phyloP scores from a whole-genome alignment of 2,113 vertebrate genomes.

The Poecile atricapillus region DNA sequence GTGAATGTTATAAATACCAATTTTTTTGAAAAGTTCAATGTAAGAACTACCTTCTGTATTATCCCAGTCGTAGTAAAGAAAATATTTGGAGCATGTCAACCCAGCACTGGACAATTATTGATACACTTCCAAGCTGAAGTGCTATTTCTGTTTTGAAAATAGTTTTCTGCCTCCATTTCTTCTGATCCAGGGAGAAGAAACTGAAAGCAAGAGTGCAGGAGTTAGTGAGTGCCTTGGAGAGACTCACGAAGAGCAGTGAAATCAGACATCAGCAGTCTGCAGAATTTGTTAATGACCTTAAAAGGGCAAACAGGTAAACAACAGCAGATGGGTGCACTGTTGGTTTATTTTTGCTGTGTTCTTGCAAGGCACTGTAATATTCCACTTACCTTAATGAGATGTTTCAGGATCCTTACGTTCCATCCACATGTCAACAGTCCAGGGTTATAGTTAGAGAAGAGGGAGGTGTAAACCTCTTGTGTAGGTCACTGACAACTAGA shows the following conservation, averaged over 20 bases:
- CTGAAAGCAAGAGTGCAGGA: conserved; percentile 85
- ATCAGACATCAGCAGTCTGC: conserved; percentile 86
- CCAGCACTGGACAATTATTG: not conserved
- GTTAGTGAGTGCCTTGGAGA: conserved; percentile 83
- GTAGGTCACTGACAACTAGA: not conserved
- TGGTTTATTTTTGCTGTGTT: not conserved
- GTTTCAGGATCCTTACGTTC: not conserved
- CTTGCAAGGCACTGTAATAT: not conserved
- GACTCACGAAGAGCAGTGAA: conserved; percentile 87
- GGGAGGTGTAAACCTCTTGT: not conserved
- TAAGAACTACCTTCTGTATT: not conserved
- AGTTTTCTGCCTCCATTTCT: not conserved
- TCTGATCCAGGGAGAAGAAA: conserved; percentile 82
- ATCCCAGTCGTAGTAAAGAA: not conserved
- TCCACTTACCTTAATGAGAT: not conserved
- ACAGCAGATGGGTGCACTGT: not conserved
- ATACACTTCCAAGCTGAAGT: not conserved
- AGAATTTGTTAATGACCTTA: conserved; percentile 87
- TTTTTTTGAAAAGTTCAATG: not conserved
- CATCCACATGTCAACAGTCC: not conserved
- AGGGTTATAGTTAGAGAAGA: not conserved
- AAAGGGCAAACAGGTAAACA: conserved; percentile 86
- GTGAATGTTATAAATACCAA: not conserved
- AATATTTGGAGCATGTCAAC: not conserved
- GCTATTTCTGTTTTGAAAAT: not conserved